Base-by-base conservation (phyloP, 2,888 invertebrate genomes). In the Mystacides longicornis region DNA sequence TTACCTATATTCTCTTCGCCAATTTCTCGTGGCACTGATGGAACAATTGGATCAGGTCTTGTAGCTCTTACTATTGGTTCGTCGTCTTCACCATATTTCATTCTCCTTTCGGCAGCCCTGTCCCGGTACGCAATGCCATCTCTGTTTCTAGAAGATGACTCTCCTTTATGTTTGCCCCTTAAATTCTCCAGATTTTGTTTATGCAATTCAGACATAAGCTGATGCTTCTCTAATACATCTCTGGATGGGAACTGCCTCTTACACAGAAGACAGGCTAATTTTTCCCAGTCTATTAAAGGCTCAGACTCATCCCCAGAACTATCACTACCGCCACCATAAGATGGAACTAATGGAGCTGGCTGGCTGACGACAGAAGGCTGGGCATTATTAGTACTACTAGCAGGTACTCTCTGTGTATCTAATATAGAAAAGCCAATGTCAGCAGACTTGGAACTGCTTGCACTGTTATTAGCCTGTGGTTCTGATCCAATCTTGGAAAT, bases 351-450 rank as follows among this genome's bases (percentile, higher is more conserved):
- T 22, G 56, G 51, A 7, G 55, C 37, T 73, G 76, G 59, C 71
- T 68, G 1, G 69, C 69, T 60, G 68, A 31, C 64, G 59, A 60
- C 67, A 1, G 75, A 75, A 0, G 72, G 73, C 77, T 58, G 68
- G 27, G 27, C 11, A 27, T 27, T 27, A 37, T 14, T 3, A 37
- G 4, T 37, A 37, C 16, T 37, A 14, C 14, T 37, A 68, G 31
- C 64, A 59, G 61, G 68, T 1, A 75, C 75, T 0, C 72, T 73
- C 18, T 56, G 52, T n/a, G n/a, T n/a, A 37, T 80, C 93, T 3
- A 96, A 71, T 14, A 95, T 92, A 1, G 93, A 89, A 68, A 92
- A 96, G 0, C 94, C 95, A 48, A 94, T 92, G 73, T 96, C 95
- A 0, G 94, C 93, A 1, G 93, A 88, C 0, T 88, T 91, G 60